These are phyloP conservation scores for Chrysocyon brachyurus DNA, from an alignment of 2,797 vertebrate species.

Conservation along the genomic window DNA sequence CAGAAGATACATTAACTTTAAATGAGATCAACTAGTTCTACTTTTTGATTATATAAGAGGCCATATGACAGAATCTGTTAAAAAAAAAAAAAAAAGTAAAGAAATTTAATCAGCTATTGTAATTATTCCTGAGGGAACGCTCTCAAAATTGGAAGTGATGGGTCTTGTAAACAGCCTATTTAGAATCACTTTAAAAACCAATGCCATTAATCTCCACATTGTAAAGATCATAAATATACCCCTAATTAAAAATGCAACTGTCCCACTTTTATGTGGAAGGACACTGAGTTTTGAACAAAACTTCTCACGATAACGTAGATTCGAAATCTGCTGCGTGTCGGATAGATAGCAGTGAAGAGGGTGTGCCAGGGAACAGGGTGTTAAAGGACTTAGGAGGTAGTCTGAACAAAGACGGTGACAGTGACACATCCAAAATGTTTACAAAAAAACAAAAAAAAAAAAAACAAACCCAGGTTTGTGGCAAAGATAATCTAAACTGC, in stretches of 20 bases:
- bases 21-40: slow-evolving; percentile 25
- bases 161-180: neutral
- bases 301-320: neutral
- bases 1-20: neutral
- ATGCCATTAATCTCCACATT: neutral
- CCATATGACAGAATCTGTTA: neutral
- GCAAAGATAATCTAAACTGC: neutral
- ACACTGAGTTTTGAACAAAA: neutral
- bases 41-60: neutral
- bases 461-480: neutral
- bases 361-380: too few species aligned
- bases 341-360: neutral
- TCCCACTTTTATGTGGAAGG: neutral
- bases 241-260: slow-evolving; percentile 32
- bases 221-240: slow-evolving; percentile 5
- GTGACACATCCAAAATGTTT: fast-evolving
- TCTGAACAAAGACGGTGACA: neutral
- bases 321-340: neutral
- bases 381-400: neutral
- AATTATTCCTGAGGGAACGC: slow-evolving; percentile 31
- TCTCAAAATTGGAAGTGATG: neutral
- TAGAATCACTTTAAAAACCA: slow-evolving; percentile 61
- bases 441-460: neutral
- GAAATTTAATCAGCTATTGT: slow-evolving; percentile 37
- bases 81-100: neutral